Conservation (phyloP, 2,888 invertebrate species). For the Tinea pellionella region DNA sequence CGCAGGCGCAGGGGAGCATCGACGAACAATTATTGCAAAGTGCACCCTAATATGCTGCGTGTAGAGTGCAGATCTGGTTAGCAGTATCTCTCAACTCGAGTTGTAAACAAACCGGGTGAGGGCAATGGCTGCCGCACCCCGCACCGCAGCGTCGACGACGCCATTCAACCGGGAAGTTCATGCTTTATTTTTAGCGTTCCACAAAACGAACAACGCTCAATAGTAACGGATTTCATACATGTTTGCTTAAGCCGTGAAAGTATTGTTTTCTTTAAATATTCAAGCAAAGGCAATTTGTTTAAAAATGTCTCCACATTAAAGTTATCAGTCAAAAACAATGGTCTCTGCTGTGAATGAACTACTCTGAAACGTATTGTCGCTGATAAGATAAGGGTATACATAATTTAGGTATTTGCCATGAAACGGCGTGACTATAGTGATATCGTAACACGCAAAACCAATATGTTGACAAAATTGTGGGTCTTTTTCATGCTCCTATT, state of each 20-base stretch:
- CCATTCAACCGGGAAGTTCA: constrained; percentile 70
- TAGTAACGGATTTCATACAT: constrained; percentile 10
- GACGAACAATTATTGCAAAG: constrained; percentile 24
- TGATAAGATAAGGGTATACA: background rate
- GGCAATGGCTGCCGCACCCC: constrained; percentile 59
- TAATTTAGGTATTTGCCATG: background rate
- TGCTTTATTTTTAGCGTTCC: constrained; percentile 63
- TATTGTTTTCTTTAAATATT: background rate
- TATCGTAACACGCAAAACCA: background rate
- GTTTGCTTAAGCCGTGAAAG: background rate
- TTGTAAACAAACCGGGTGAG: constrained; percentile 68
- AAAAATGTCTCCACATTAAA: too few relatives aligned
- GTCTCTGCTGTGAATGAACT: background rate
- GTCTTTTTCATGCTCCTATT: background rate
- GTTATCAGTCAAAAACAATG: background rate
- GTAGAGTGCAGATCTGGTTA: constrained; percentile 44
- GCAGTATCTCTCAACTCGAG: constrained; percentile 31
- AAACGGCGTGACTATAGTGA: background rate
- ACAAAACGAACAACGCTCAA: constrained; percentile 38
- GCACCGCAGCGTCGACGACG: constrained; percentile 31
- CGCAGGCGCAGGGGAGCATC: constrained; percentile 47
- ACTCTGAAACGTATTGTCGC: background rate
- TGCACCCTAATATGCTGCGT: constrained; percentile 38
- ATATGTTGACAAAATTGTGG: background rate
- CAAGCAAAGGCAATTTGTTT: too few relatives aligned